Base-by-base conservation (phyloP, 2,888 invertebrate species). In the Taphrorychus bicolor region DNA sequence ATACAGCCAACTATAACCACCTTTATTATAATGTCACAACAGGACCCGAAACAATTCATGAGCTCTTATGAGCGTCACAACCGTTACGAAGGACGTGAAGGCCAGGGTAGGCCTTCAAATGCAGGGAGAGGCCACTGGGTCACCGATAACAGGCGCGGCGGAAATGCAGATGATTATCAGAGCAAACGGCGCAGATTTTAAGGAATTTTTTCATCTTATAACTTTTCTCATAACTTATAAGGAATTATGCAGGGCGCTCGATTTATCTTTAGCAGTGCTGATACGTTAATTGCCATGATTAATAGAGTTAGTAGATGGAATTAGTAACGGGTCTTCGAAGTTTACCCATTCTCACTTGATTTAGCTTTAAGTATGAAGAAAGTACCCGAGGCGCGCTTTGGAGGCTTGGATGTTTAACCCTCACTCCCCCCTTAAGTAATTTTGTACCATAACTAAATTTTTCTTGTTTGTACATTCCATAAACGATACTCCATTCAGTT, bases 21-120 rank as follows among this genome's bases (percentile, higher is more conserved):
- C 48, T 70, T 68, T 68, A 62, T 70, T 70, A 60, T 70, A 60
- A 64, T 68, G 59, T 70, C 61, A 68, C 32, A 74, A 67, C 75
- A 77, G 77, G 77, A 77, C 64, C 76, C 75, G 66, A 77, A 76
- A 76, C 67, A 74, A 66, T 77, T 77, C 76, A 75, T 77, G 76
- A 77, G 75, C 74, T 76, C 76, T 45, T 77, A 75, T 72, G 76
- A 77, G 73, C 75, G 76, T 57, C 74, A 74, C 75, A 75, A 73
- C 72, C 74, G 71, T 71, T 74, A 71, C 66, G 75, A 75, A 52
- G 75, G 75, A 72, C 71, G 72, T 64, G 71, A 71, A 67, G 65
- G 64, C 65, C 57, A 63, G 56, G 48, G 48, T 40, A 59, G 70
- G 52, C 66, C 54, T 32, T 57, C 64, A 41, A 63, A 59, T 40